Conservation (phyloP, 2,797 vertebrate species). For the Gadopsis marmoratus region DNA sequence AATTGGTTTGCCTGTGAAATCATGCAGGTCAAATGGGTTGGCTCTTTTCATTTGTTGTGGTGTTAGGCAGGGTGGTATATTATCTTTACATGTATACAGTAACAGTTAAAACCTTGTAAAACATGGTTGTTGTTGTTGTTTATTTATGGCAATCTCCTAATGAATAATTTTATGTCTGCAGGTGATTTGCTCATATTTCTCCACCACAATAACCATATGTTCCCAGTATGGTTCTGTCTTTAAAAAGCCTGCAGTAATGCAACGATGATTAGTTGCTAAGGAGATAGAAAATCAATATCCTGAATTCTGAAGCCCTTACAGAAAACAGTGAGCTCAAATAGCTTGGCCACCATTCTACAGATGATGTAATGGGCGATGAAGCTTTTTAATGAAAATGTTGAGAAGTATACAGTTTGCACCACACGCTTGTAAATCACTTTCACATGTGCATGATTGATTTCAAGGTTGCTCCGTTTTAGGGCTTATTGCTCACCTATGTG, state of each 20-base stretch:
- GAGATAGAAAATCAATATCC: background rate
- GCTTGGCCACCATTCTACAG: background rate
- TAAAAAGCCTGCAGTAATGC: background rate
- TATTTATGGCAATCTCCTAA: background rate
- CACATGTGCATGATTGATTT: background rate
- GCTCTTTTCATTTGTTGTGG: background rate
- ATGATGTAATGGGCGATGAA: conserved; percentile 8
- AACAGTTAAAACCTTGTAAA: background rate
- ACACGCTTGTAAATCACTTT: background rate
- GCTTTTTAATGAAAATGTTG: background rate
- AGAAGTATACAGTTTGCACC: background rate
- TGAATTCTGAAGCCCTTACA: conserved; percentile 2
- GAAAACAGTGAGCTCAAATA: conserved; percentile 11
- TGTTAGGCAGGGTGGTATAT: background rate
- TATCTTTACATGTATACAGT: background rate
- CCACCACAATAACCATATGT: background rate
- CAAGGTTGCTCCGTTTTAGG: background rate
- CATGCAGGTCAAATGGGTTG: conserved; percentile 1
- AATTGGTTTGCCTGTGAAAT: conserved; percentile 4
- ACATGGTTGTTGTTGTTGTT: background rate
- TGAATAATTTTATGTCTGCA: background rate
- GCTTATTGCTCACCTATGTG: background rate
- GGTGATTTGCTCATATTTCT: conserved; percentile 3
- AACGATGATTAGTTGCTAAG: conserved; percentile 19
- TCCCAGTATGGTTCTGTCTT: background rate